Conservation (phyloP, 2,888 invertebrate species). For the Lydus trimaculatus region DNA sequence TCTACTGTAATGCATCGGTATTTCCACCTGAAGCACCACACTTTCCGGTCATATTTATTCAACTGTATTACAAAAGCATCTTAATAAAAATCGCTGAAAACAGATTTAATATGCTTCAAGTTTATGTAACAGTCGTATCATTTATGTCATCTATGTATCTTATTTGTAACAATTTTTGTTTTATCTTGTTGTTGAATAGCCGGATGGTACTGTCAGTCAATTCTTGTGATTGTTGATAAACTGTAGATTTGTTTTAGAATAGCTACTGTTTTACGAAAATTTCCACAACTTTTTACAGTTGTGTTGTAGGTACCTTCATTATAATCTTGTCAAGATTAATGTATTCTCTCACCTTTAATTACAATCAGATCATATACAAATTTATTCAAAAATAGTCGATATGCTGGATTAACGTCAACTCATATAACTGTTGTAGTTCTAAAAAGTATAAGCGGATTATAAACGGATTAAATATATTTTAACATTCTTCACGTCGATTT, state of each 20-base stretch:
- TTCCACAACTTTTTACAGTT: not conserved
- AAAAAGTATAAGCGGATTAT: not conserved
- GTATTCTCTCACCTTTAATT: not conserved
- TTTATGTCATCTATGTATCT: not conserved
- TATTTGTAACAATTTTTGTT: not conserved
- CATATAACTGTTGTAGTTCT: not conserved
- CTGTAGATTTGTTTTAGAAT: not conserved
- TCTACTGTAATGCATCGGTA: not conserved
- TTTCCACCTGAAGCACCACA: constrained; percentile 1
- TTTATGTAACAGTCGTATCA: not conserved
- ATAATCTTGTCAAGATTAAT: not conserved
- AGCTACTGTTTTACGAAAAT: not conserved
- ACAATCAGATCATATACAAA: not conserved
- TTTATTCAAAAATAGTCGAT: not conserved
- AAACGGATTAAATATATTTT: not conserved
- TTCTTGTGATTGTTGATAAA: not conserved
- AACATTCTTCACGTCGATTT: not conserved
- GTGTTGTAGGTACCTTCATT: no score
- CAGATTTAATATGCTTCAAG: not conserved
- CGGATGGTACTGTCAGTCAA: not conserved
- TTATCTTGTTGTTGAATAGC: not conserved
- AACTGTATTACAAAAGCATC: not conserved
- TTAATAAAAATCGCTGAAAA: not conserved
- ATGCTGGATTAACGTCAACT: not conserved
- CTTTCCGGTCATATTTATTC: not conserved